Evolutionary conservation across 2,888 invertebrate species (phyloP).

Genomic region (Cheilosia impressa): DNA sequence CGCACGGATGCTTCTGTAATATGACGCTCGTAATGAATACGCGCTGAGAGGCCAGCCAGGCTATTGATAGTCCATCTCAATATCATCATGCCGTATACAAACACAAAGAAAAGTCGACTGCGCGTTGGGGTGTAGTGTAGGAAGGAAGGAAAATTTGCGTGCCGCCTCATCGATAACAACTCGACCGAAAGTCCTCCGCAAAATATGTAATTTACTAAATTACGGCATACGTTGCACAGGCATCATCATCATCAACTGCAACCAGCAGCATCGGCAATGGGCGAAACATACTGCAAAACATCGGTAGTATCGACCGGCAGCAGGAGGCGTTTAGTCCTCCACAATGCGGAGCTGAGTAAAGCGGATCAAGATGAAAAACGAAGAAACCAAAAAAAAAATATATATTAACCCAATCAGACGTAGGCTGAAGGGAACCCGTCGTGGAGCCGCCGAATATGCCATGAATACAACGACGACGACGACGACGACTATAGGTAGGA

Average conservation of each 20-base stretch:
- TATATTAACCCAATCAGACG: constrained; percentile 57
- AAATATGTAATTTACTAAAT: constrained; percentile 77
- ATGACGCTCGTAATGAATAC: constrained; percentile 71
- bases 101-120: not conserved
- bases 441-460: constrained; percentile 50
- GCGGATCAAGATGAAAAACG: not conserved
- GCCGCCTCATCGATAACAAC: constrained; percentile 76
- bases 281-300: constrained; percentile 36
- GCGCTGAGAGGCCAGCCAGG: constrained; percentile 39
- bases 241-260: constrained; percentile 57
- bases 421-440: constrained; percentile 64
- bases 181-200: constrained; percentile 75
- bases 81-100: constrained; percentile 37
- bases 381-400: constrained; percentile 13
- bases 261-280: constrained; percentile 38
- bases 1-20: constrained; percentile 65
- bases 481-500: constrained; percentile 12
- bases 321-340: constrained; percentile 71
- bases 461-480: constrained; percentile 5
- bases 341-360: constrained; percentile 29
- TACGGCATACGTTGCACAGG: constrained; percentile 76
- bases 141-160: constrained; percentile 73
- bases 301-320: constrained; percentile 58
- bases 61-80: constrained; percentile 74
- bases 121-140: constrained; percentile 63